These are phyloP conservation scores for Phyto melanocephala DNA, from an alignment of 2,888 invertebrate genomes.

Conservation along the genomic window DNA sequence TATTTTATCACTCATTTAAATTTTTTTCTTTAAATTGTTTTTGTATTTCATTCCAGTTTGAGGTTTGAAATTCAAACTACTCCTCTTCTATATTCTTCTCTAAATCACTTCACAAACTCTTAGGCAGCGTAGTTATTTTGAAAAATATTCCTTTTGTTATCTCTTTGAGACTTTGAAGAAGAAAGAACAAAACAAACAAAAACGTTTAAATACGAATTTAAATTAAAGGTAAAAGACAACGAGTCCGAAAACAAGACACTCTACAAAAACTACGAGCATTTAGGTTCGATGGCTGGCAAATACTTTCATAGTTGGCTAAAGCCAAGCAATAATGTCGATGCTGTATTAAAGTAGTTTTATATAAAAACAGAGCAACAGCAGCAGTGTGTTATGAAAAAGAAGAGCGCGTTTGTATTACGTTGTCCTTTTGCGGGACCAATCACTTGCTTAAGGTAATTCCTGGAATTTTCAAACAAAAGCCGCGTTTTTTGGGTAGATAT, in stretches of 20 bases:
- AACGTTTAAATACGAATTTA: conserved; percentile 17
- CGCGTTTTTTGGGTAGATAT: conserved; percentile 42
- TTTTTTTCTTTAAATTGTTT: conserved; percentile 2
- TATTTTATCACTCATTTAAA: background rate
- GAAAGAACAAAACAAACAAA: no score
- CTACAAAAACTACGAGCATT: background rate
- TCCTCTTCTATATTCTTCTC: conserved; percentile 9
- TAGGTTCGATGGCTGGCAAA: background rate
- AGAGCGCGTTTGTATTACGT: conserved; percentile 26
- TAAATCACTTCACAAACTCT: conserved; percentile 7
- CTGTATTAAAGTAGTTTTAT: background rate
- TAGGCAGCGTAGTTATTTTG: conserved; percentile 19
- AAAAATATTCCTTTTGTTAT: conserved; percentile 53
- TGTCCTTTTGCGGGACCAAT: conserved; percentile 61
- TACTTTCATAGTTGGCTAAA: conserved; percentile 27
- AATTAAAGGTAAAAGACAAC: conserved; percentile 35
- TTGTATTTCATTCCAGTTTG: conserved; percentile 3
- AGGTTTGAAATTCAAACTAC: conserved; percentile 34
- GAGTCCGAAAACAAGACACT: conserved; percentile 38
- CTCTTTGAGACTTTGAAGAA: conserved; percentile 20
- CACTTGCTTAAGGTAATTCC: conserved; percentile 65
- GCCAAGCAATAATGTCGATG: background rate
- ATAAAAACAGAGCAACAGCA: conserved; percentile 16
- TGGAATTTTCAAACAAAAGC: conserved; percentile 64
- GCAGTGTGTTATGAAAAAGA: background rate